Base-by-base conservation (phyloP, 2,797 vertebrate species). In the Poeciliopsis gracilis region DNA sequence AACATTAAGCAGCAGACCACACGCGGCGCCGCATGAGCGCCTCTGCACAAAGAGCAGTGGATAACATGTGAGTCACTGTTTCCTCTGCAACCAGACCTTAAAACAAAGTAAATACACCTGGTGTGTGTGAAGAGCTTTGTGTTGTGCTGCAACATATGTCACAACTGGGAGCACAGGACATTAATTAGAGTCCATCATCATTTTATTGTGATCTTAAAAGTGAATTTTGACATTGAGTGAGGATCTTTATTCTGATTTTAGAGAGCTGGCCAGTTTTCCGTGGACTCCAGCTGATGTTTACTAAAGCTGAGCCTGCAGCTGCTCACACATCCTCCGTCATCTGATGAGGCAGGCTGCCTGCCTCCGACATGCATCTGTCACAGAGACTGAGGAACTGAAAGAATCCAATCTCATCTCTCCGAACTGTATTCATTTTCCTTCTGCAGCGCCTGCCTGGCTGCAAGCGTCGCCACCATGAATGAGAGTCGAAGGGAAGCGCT, bases 401-500 rank as follows among this genome's bases (percentile, higher is more conserved):
- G 72, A 77, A 57, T 72, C 81, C 87, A 79, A 86, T 82, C 71
- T 85, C 3, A 76, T 55, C 67, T 79, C 45, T 76, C 84, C 82
- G 41, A n/a, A 82, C 74, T 77, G 25, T 71, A 43, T 84, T 69
- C 33, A 55, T 33, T 84, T 51, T 38, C 0, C 73, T 47, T 77
- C 18, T 74, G 69, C 86, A 95, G 93, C 91, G 82, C 89, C 90
- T 91, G 92, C 86, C 93, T 91, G 94, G 94, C 91, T 88, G 87
- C 87, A 89, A 79, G 78, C 87, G 83, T 74, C 88, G 94, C 96
- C 96, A 79, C 85, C 5, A 97, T 98, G 96, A 97, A 88, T n/a
- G 97, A 97, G 94, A 97, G 96, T 95, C 96, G 96, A 93, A 97
- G 95, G 76, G 97, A 98, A 94, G 97, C 97, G 18, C 94, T 97